Base-by-base conservation (phyloP, 1,140 invertebrate species). In the Parasteatoda tepidariorum region DNA sequence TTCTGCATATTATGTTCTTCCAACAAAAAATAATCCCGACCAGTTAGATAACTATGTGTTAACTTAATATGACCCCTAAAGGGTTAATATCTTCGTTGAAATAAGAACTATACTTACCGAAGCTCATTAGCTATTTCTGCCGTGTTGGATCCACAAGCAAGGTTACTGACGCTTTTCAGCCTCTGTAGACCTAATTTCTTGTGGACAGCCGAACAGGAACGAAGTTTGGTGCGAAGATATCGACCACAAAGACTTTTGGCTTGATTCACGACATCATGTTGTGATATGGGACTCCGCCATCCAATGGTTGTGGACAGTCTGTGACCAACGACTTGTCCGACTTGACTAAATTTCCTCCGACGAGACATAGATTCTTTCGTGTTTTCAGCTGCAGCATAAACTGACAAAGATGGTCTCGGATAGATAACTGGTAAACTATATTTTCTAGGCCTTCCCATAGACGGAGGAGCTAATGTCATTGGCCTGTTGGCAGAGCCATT, bases 151-250 rank as follows among this genome's bases (percentile, higher is more conserved):
- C 90, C 6, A 28, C 68, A 54, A 15, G 71, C 67, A 0, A 79
- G 31, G 28, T 76, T 76, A 15, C 83, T 76, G 28, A 92, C 90
- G 76, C 92, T 93, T 48, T 92, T 88, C 70, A 94, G 90, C 38
- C 93, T 88, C 81, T 93, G 93, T 9, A 94, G 87, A 0, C 93
- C 93, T 15, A 93, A 87, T 87, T 94, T 94, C 59, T 92, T 83
- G 91, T 70, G 92, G 92, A 73, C 93, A 92, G 26, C 93, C 92
- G 0, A 92, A 91, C 31, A 93, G 88, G 93, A 89, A 84, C 93
- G 92, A 22, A 94, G 86, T 1, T 93, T 91, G 54, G 90, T 90
- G 28, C 92, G 90, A 31, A 94, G 92, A 84, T 93, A 94, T 59
- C 93, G 92, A 2, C 90, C 91, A 86, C 93, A 93, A 0, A 94